Percentiles rank a stretch among this genome's conserved stretches.
phyloP scores from a whole-genome alignment of 2,797 vertebrate species.

The Rhynchonycteris naso region DNA sequence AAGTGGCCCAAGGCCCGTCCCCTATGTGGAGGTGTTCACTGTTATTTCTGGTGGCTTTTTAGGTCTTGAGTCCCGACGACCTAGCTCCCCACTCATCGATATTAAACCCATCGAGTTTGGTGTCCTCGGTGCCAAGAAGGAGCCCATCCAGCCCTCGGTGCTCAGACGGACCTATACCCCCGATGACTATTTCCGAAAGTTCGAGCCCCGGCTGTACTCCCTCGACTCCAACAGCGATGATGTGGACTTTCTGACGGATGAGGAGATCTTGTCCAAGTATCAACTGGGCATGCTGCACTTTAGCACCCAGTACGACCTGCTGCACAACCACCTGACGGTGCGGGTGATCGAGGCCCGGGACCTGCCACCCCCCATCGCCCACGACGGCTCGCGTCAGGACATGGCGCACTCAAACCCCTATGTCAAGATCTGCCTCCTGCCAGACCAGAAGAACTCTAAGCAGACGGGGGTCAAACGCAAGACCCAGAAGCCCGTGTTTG shows the following conservation, averaged over 20 bases:
- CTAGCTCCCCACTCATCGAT: conserved; percentile 91
- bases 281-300: conserved; percentile 95
- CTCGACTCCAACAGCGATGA: conserved; percentile 89
- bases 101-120: conserved; percentile 93
- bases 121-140: conserved; percentile 90
- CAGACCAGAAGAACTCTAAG: conserved; percentile 94
- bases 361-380: conserved; percentile 89
- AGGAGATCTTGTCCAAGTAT: conserved; percentile 92
- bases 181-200: conserved; percentile 91
- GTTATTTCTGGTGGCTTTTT: background rate
- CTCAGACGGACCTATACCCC: conserved; percentile 88
- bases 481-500: conserved; percentile 93
- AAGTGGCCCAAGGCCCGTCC: rapidly evolving
- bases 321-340: conserved; percentile 90
- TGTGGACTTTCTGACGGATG: conserved; percentile 91
- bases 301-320: conserved; percentile 92
- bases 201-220: conserved; percentile 92
- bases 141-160: conserved; percentile 90
- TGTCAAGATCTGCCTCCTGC: conserved; percentile 93
- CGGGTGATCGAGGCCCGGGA: conserved; percentile 93
- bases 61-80: conserved; percentile 90
- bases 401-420: conserved; percentile 94
- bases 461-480: conserved; percentile 95
- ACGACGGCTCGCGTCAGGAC: conserved; percentile 89
- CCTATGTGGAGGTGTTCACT: rapidly evolving